Evolutionary conservation across 1,140 invertebrate species (phyloP), one percentile per base, ranked within the genome.

Genomic region (Trigoniulus corallinus): DNA sequence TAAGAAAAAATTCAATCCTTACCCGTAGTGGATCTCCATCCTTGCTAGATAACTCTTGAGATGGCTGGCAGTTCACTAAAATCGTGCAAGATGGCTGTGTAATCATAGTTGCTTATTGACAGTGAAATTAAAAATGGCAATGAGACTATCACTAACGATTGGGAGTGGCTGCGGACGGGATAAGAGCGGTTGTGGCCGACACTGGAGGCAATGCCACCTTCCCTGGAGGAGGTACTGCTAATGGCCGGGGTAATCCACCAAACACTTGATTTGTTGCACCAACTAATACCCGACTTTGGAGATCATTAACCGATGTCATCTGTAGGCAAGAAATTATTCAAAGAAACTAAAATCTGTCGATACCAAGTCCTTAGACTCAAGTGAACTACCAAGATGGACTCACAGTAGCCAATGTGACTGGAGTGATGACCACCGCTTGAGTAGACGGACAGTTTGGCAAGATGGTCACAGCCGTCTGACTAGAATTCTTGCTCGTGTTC

Each of bases 271-370:
- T 44, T 1, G 57, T 55, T 25, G 59, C 56, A 15, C 56, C 56
- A 18, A 63, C 41, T 29, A 64, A 47, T 27, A 64, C 49, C 52
- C 53, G 59, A 18, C 56, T 56, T 34, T 61, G 56, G 40, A 64
- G 59, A 47, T 60, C 58, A 50, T 40, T 54, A 12, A 58, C 46
- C 34, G 43, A 25, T 22, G 37, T 22, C 23, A 54, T n/a, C 47
- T 51, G 26, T 27, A 45, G 47, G 26, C 12, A 44, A 12, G 47
- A 42, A 52, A 43, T 20, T 2, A 51, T 10, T 24, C 18, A 27
- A 39, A 18, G 21, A 7, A 10, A 20, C 4, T 24, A 44, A 21
- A 44, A 21, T 44, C 42, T 21, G 12, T 18, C 42, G 18, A 24
- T 24, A 12, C 18, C 12, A 13, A 13, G 37, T 18, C 37, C 12